Evolutionary conservation across 2,888 invertebrate species (phyloP).

Genomic region (Caenorhabditis panamensis): DNA sequence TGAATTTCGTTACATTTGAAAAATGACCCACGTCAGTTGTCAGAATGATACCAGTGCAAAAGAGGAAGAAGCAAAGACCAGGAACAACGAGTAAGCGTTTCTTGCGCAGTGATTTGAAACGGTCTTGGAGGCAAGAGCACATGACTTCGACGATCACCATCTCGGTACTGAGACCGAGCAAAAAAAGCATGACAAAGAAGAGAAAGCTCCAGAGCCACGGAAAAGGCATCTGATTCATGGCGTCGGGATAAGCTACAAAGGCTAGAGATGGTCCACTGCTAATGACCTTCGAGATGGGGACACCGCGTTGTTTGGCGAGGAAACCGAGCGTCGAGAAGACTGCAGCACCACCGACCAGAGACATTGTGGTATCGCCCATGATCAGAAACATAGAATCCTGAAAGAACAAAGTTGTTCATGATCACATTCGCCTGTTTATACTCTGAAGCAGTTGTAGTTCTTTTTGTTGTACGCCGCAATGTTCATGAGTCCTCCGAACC

Average conservation of each 20-base stretch:
- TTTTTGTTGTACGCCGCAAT: conserved; percentile 75
- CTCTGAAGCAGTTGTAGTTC: conserved; percentile 73
- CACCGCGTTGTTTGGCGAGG: conserved; percentile 61
- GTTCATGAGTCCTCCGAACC: conserved; percentile 75
- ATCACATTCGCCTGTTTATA: neutral
- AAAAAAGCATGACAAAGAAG: conserved; percentile 82
- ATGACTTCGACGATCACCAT: conserved; percentile 54
- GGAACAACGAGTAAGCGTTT: conserved; percentile 63
- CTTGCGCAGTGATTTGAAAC: conserved; percentile 65
- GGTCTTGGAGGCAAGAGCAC: conserved; percentile 72
- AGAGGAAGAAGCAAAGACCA: conserved; percentile 67
- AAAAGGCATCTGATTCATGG: conserved; percentile 80
- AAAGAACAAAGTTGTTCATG: conserved; percentile 10
- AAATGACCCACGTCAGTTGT: conserved; percentile 57
- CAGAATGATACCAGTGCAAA: conserved; percentile 67
- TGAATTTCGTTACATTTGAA: neutral
- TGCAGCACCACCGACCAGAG: conserved; percentile 70
- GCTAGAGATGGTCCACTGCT: conserved; percentile 81
- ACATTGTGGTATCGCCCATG: conserved; percentile 74
- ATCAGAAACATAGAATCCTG: conserved; percentile 76
- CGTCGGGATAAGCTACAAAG: conserved; percentile 82
- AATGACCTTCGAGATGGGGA: conserved; percentile 62
- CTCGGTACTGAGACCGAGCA: conserved; percentile 80
- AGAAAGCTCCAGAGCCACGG: conserved; percentile 82
- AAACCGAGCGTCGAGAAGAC: conserved; percentile 73